Conservation (phyloP, 2,113 vertebrate species). For the Vulpes lagopus region DNA sequence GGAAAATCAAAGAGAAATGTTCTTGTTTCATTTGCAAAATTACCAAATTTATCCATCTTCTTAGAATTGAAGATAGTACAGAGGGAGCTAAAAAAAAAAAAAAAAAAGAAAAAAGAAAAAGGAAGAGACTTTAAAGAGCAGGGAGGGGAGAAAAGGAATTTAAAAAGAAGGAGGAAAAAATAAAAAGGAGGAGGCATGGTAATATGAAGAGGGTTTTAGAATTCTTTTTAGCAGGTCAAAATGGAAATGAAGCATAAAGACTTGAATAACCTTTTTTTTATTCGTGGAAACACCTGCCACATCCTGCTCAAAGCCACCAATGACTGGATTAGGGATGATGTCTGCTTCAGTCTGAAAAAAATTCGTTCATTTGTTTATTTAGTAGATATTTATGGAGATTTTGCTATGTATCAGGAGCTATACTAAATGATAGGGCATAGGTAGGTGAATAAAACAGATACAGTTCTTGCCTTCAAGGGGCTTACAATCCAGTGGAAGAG, state of each 20-base stretch:
- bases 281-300: neutral
- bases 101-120: neutral
- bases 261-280: neutral
- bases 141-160: neutral
- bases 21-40: neutral
- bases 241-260: conserved; percentile 1
- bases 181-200: neutral
- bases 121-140: neutral
- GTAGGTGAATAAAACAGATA: neutral
- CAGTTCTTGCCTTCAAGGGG: neutral
- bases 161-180: neutral
- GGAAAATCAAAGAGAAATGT: neutral
- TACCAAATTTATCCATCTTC: neutral
- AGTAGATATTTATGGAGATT: neutral
- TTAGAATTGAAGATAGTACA: neutral
- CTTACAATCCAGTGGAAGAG: neutral
- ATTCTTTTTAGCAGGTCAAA: neutral
- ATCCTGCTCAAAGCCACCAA: neutral
- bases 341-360: neutral
- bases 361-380: neutral
- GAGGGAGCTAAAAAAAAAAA: neutral
- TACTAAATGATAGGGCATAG: neutral
- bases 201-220: neutral
- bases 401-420: neutral
- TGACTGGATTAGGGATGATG: neutral